These are phyloP conservation scores for Microcebus jonahi DNA, from an alignment of 2,113 vertebrate genomes.

Conservation along the genomic window DNA sequence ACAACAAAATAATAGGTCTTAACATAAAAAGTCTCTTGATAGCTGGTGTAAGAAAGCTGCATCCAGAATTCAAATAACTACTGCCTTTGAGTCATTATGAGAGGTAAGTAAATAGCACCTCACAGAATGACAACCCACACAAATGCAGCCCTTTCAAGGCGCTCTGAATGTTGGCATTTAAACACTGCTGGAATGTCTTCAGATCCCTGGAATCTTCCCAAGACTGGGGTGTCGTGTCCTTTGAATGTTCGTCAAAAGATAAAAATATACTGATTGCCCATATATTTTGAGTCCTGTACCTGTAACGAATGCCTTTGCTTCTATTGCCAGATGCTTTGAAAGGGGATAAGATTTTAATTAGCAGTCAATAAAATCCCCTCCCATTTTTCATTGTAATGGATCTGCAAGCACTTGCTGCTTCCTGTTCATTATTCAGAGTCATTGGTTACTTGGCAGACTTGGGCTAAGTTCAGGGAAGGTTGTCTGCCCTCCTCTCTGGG, in stretches of 20 bases:
- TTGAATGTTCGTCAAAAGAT: conserved; percentile 57
- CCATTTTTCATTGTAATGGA: conserved; percentile 41
- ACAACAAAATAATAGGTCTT: background rate
- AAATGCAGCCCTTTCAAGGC: conserved; percentile 20
- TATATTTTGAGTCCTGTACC: conserved; percentile 8
- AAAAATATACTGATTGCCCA: conserved; percentile 67
- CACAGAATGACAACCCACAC: background rate
- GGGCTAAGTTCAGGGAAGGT: background rate
- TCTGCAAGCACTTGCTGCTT: conserved; percentile 51
- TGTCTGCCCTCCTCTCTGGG: background rate
- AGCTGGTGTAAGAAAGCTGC: background rate
- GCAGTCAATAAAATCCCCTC: conserved; percentile 64
- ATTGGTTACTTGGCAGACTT: background rate
- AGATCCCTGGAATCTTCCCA: conserved; percentile 48
- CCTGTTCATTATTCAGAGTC: background rate
- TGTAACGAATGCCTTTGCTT: conserved; percentile 47
- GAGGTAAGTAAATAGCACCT: background rate
- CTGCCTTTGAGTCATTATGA: conserved; percentile 37
- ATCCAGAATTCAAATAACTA: conserved; percentile 8
- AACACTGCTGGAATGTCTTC: background rate
- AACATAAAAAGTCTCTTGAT: background rate
- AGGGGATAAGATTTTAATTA: conserved; percentile 66
- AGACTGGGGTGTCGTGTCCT: conserved; percentile 33
- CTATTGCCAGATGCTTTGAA: conserved; percentile 48
- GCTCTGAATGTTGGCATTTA: conserved; percentile 47